Conservation (phyloP, 2,888 invertebrate genomes). For the Periphyllus acericola region DNA sequence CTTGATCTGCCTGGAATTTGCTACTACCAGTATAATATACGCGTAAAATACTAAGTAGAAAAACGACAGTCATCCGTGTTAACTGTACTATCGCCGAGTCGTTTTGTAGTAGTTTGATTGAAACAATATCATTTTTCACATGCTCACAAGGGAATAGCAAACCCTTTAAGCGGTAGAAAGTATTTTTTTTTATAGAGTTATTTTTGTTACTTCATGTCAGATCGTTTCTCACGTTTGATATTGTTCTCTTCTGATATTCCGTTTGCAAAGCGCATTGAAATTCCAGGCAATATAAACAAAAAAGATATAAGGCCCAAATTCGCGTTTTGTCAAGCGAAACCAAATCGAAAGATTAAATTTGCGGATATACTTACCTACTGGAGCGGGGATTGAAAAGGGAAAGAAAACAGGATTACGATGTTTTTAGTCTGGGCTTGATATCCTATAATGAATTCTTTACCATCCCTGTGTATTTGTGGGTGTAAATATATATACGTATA, state of each 20-base stretch:
- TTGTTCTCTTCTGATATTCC: slow-evolving; percentile 11
- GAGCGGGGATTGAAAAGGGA: no score
- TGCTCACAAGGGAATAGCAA: background rate
- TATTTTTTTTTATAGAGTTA: background rate
- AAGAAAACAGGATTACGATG: slow-evolving; percentile 44
- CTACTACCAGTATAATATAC: background rate
- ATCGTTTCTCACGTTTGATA: background rate
- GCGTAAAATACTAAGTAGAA: background rate
- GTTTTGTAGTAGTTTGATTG: slow-evolving; percentile 4
- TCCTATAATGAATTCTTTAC: slow-evolving; percentile 51
- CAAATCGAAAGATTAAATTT: slow-evolving; percentile 47
- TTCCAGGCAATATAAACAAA: slow-evolving; percentile 36
- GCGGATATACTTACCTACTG: slow-evolving; percentile 31
- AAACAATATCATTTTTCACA: slow-evolving; percentile 46
- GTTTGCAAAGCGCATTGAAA: slow-evolving; percentile 33
- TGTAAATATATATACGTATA: background rate
- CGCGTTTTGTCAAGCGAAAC: slow-evolving; percentile 43
- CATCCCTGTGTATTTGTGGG: background rate
- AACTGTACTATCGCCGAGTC: background rate
- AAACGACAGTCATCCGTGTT: background rate
- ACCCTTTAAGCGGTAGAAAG: background rate
- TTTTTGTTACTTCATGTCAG: background rate
- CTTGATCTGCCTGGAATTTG: background rate
- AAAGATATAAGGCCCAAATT: slow-evolving; percentile 26
- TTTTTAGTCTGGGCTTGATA: slow-evolving; percentile 32